A percentile compares a stretch with the other conserved stretches of the same genome.
These are phyloP conservation scores for Pollenia amentaria DNA, from an alignment of 2,888 invertebrate species.

Conservation along the genomic window DNA sequence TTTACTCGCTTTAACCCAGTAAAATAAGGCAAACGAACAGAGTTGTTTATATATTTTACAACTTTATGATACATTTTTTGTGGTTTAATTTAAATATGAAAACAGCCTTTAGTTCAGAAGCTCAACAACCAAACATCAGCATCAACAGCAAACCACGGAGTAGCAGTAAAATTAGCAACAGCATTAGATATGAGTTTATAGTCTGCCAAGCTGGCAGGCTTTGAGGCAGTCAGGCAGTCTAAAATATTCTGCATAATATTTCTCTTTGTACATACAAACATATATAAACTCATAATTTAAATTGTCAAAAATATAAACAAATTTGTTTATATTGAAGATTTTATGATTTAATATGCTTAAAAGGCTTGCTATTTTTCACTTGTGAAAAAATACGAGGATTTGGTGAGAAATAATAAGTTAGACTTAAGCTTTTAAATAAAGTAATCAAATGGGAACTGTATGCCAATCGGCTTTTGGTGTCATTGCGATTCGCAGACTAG, in stretches of 20 bases:
- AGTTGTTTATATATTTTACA: conserved; percentile 53
- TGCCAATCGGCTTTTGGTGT: too few species aligned
- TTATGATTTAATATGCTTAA: conserved; percentile 59
- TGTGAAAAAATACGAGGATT: not conserved
- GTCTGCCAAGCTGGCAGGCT: not conserved
- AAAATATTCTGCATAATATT: conserved; percentile 12
- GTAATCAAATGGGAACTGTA: too few species aligned
- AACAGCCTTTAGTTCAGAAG: conserved; percentile 42
- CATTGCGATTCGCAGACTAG: too few species aligned
- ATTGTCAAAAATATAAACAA: conserved; percentile 62
- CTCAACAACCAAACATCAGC: conserved; percentile 48
- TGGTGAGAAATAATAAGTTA: not conserved
- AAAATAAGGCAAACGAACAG: conserved; percentile 45
- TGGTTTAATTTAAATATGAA: conserved; percentile 70
- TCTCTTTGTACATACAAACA: not conserved
- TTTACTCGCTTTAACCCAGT: conserved; percentile 36
- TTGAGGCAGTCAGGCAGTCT: not conserved
- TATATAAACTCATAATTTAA: conserved; percentile 57
- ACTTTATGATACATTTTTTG: conserved; percentile 65
- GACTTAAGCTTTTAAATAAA: too few species aligned
- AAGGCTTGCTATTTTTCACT: conserved; percentile 12
- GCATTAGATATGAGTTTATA: conserved; percentile 17
- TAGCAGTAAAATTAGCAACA: conserved; percentile 21
- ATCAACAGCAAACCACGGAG: conserved; percentile 37
- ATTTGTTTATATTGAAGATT: conserved; percentile 48